Evolutionary conservation across 2,888 invertebrate species (phyloP).

Genomic region (Rotaria macrura): DNA sequence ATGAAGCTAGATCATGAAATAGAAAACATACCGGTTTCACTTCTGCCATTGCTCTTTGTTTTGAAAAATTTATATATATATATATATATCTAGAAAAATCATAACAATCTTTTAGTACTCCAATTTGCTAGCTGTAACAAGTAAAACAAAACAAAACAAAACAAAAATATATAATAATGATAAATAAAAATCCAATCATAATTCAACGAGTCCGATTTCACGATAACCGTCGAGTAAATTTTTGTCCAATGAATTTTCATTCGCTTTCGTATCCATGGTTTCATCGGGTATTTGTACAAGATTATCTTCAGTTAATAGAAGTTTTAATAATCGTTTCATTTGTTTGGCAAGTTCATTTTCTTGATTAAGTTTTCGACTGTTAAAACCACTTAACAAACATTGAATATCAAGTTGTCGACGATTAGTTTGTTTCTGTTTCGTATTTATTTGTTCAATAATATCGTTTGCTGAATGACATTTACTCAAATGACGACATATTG

Average conservation of each 20-base stretch:
- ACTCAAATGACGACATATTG: not conserved
- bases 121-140: not conserved
- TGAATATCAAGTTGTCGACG: not conserved
- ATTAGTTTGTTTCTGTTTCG: not conserved
- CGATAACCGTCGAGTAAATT: not conserved
- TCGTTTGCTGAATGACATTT: not conserved
- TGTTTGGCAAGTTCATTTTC: not conserved
- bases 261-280: not conserved
- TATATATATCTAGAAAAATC: not conserved
- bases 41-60: not conserved
- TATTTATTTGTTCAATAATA: not conserved
- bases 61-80: not conserved
- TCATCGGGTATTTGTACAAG: not conserved
- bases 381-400: not conserved
- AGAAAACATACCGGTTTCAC: not conserved
- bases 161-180: not conserved
- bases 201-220: not conserved
- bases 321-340: not conserved
- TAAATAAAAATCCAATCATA: not conserved
- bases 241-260: not conserved
- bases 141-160: not conserved
- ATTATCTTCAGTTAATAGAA: constrained; percentile 3
- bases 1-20: not conserved
- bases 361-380: not conserved
- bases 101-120: not conserved